Evolutionary conservation across 2,888 invertebrate species (phyloP), one percentile per base, ranked within the genome.

Genomic region (Lasioglossum villosulum): DNA sequence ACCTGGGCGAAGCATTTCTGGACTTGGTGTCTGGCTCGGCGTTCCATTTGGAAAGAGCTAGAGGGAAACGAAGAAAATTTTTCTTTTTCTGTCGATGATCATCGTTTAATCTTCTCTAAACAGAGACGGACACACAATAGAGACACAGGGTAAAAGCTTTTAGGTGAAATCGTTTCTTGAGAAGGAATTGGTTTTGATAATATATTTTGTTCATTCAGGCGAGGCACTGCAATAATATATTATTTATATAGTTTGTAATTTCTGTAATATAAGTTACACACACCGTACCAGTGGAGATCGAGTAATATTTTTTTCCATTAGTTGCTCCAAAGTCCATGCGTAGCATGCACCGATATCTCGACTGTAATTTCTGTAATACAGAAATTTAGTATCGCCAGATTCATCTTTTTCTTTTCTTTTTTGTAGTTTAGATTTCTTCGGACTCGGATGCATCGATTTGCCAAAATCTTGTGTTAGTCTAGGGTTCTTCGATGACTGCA

Each of bases 11-110:
- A 59, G 75, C 52, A 42, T 34, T 70, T 68, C 34, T 42, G 30
- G 23, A 27, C 66, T 73, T 66, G 39, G 71, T 76, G 66, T 76
- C n/a, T 80, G 85, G 85, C 85, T 85, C 85, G 80, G 85, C 85
- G 85, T 85, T 85, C 34, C 76, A 23, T 48, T 78, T 34, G 16
- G 6, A 42, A 19, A 19, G 23, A 42, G 30, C 10, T 71, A 16
- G 14, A 59, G 37, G 14, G 6, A 52, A 16, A 6, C 4, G 12
- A 66, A 16, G 37, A 23, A 5, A 23, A 68, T 34, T 23, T 34
- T 23, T 63, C 2, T 19, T 66, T 6, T 27, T 5, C 42, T 42
- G 12, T 42, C 12, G 42, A 34, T 23, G 68, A 10, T 19, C 34
- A 23, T 19, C 34, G 34, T 10, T 68, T 23, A 30, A 63, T 30